Evolutionary conservation across 2,888 invertebrate genomes (phyloP).

Genomic region (Cephus runcator): DNA sequence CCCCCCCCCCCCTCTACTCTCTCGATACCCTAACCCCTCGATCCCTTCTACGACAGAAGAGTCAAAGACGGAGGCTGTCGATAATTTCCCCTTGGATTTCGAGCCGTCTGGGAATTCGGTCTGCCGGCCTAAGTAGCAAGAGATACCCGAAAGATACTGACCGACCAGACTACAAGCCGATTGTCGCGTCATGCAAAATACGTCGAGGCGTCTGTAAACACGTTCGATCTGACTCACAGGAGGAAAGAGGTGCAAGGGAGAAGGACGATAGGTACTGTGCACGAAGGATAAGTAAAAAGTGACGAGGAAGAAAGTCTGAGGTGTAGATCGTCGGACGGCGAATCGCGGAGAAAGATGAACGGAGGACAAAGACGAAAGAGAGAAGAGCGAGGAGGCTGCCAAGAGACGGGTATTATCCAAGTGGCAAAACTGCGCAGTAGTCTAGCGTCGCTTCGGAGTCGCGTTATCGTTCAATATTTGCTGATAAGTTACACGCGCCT

Average conservation of each 20-base stretch:
- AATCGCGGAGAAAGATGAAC: background rate
- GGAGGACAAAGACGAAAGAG: background rate
- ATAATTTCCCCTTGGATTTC: too few relatives aligned
- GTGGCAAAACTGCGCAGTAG: slow-evolving; percentile 29
- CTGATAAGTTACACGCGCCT: slow-evolving; percentile 22
- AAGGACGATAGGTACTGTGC: background rate
- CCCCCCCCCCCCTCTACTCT: rapidly evolving
- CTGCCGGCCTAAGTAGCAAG: background rate
- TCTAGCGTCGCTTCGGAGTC: slow-evolving; percentile 20
- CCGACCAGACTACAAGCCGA: background rate
- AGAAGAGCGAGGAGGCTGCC: background rate
- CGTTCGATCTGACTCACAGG: background rate
- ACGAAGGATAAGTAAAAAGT: too few relatives aligned
- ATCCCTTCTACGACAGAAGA: too few relatives aligned
- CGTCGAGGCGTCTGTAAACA: background rate
- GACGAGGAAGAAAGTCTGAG: too few relatives aligned
- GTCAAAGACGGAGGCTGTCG: too few relatives aligned
- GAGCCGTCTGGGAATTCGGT: background rate
- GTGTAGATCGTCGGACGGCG: background rate
- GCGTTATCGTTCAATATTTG: slow-evolving; percentile 40
- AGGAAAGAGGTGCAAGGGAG: background rate
- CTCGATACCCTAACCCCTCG: too few relatives aligned
- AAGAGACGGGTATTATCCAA: slow-evolving; percentile 12
- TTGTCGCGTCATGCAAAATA: background rate
- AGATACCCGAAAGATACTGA: background rate